These are phyloP conservation scores for Eupithecia dodoneata DNA, from an alignment of 2,888 invertebrate genomes.

Conservation along the genomic window DNA sequence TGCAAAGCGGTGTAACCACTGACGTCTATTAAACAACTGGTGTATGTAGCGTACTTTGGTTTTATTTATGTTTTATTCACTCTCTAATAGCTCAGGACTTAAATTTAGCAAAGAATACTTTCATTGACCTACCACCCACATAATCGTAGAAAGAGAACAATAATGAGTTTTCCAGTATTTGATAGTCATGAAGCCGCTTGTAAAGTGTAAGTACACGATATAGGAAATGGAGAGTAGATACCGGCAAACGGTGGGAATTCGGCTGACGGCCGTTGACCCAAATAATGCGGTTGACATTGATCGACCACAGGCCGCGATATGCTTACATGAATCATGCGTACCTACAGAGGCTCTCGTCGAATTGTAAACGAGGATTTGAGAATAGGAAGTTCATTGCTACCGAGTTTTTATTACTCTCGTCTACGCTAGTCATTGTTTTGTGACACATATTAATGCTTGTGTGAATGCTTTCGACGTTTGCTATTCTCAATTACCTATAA, in stretches of 20 bases:
- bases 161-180: neutral
- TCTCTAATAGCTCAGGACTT: neutral
- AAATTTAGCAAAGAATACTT: too few species aligned
- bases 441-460: constrained; percentile 38
- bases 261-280: constrained; percentile 80
- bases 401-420: constrained; percentile 63
- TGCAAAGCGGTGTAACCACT: neutral
- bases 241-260: constrained; percentile 68
- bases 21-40: neutral
- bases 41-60: neutral
- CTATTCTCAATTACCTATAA: constrained; percentile 18
- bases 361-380: constrained; percentile 60
- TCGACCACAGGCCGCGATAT: constrained; percentile 78
- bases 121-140: too few species aligned
- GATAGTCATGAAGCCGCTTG: constrained; percentile 46
- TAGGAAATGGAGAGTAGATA: constrained; percentile 71
- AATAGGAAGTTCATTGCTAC: constrained; percentile 76
- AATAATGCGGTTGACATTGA: constrained; percentile 83
- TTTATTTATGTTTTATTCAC: neutral
- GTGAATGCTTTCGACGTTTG: constrained; percentile 48
- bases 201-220: constrained; percentile 50
- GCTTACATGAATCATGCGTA: constrained; percentile 71
- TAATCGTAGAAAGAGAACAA: neutral
- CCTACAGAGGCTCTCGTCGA: constrained; percentile 45
- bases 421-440: constrained; percentile 63